These are phyloP conservation scores for Pseudochromis fuscus DNA, from an alignment of 2,797 vertebrate species.

Conservation along the genomic window DNA sequence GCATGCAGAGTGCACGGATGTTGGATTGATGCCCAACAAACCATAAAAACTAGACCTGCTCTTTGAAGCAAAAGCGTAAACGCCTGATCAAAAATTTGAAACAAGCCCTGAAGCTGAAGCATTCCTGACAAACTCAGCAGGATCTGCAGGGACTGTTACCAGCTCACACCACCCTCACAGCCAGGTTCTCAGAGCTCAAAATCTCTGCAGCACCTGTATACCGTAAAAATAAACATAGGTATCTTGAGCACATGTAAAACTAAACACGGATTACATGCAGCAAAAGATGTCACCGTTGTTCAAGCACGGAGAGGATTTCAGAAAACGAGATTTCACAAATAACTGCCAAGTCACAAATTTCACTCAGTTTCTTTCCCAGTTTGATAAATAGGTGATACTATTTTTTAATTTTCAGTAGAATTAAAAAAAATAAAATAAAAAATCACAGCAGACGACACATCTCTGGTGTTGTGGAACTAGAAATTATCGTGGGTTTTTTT, in stretches of 20 bases:
- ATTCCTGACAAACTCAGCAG: conserved; percentile 52
- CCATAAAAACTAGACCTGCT: conserved; percentile 19
- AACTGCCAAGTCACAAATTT: neutral
- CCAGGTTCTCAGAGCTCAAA: conserved; percentile 5
- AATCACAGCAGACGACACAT: neutral
- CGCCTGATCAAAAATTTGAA: conserved; percentile 43
- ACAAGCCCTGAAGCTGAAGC: conserved; percentile 27
- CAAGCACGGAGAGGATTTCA: neutral
- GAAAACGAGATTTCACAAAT: neutral
- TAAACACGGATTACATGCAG: neutral
- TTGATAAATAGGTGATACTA: neutral
- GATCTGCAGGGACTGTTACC: conserved; percentile 18
- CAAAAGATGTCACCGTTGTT: neutral
- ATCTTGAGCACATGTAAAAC: neutral
- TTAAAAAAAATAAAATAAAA: neutral
- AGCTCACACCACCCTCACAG: neutral
- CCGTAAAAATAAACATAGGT: too few relatives aligned
- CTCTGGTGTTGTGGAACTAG: neutral
- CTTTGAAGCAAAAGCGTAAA: conserved; percentile 23
- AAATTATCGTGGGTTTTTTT: too few relatives aligned
- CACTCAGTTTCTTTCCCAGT: neutral
- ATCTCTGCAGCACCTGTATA: neutral
- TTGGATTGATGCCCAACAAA: conserved; percentile 21
- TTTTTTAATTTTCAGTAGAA: too few relatives aligned
- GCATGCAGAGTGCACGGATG: conserved; percentile 6